These are phyloP conservation scores for Poecilia picta DNA, from an alignment of 2,797 vertebrate species.

Conservation along the genomic window DNA sequence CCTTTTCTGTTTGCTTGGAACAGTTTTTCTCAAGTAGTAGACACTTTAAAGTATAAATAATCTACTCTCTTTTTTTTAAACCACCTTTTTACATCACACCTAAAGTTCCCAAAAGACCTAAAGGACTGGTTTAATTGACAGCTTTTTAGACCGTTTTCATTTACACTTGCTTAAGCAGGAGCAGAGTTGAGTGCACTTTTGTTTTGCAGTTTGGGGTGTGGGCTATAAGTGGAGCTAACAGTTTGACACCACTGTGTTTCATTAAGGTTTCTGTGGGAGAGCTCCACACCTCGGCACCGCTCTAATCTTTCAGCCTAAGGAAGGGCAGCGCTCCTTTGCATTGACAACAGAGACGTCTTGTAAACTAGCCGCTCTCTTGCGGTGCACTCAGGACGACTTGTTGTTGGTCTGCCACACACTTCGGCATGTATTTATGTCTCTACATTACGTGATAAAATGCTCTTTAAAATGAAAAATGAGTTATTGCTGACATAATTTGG, in stretches of 20 bases:
- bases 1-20: background rate
- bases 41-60: background rate
- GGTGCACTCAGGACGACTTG: slow-evolving; percentile 40
- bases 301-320: slow-evolving; percentile 50
- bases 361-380: slow-evolving; percentile 38
- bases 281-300: slow-evolving; percentile 47
- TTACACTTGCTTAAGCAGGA: slow-evolving; percentile 4
- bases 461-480: slow-evolving; percentile 32
- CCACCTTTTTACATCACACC: background rate
- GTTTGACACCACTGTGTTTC: slow-evolving; percentile 64
- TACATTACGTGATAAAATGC: slow-evolving; percentile 40
- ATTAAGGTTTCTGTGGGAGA: slow-evolving; percentile 73
- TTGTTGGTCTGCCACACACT: slow-evolving; percentile 36
- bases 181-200: slow-evolving; percentile 15
- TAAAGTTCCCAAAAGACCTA: background rate
- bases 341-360: slow-evolving; percentile 44
- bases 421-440: slow-evolving; percentile 44
- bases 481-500: slow-evolving; percentile 20
- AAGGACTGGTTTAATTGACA: background rate
- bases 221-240: slow-evolving; percentile 43
- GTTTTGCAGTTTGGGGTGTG: background rate
- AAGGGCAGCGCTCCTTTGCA: slow-evolving; percentile 38
- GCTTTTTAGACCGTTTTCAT: slow-evolving; percentile 1
- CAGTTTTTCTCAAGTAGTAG: background rate
- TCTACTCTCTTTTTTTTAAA: background rate